Evolutionary conservation across 2,888 invertebrate species (phyloP), one percentile per base, ranked within the genome.

Genomic region (Aethes cnicana): DNA sequence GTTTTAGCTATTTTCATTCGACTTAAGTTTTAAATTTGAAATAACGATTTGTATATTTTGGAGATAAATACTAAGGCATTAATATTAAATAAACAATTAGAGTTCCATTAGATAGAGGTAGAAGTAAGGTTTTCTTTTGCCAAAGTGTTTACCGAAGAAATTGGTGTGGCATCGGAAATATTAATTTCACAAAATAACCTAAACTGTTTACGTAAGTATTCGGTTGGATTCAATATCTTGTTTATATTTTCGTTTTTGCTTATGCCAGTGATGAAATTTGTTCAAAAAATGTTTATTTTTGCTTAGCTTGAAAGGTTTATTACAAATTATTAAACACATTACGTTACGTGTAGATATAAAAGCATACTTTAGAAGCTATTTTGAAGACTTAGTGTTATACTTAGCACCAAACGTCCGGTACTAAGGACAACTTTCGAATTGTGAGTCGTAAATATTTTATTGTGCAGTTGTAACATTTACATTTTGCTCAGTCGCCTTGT

Each of bases 401-500:
- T 14, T 12, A 36, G 11, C 5, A 46, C 7, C 6, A 18, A 2
- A 11, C 9, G 9, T 26, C 26, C 26, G 26, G 21, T 8, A 35
- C 16, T 20, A 26, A 28, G 28, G 16, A 18, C 21, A 17, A 21
- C 14, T 49, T 78, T 68, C 68, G 66, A 68, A 77, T 76, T 72
- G 62, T 54, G 50, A 62, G 55, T 76, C 77, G 72, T 83, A 80
- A 81, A 83, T 55, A 71, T 76, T 82, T 82, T 78, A 81, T 74
- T 63, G 69, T 50, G 55, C 48, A 21, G 47, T 12, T 9, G 26
- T 37, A 37, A 37, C 21, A 47, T 47, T 47, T 47, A 21, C 47
- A 47, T 47, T 18, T 26, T 35, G 25, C 25, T 9, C 32, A 42
- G 20, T 28, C n/a, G 26, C 33, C 26, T 42, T 42, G 20, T 16